Evolutionary conservation across 2,797 vertebrate genomes (phyloP), one percentile per base, ranked within the genome.

Genomic region (Sebastes diploproa): DNA sequence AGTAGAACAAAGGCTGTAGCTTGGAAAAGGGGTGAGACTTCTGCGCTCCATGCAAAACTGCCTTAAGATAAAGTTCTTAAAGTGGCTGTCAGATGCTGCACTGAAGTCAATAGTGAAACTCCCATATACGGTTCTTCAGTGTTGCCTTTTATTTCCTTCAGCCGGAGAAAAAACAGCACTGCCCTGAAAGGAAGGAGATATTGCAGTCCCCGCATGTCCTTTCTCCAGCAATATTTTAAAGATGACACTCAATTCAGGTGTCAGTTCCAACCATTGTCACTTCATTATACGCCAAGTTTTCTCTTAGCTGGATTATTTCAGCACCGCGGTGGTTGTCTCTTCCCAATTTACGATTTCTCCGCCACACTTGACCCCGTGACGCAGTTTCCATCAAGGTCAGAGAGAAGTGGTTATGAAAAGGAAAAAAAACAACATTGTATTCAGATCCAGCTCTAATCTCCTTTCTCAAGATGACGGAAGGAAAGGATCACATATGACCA

Each of bases 11-110:
- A 91, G 72, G 23, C 83, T 67, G n/a, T n/a, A 50, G 59, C 75
- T 82, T 46, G 58, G 71, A 77, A 83, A 72, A 82, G 18, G 60
- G 71, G 23, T 70, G 65, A 82, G 78, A 88, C 86, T 71, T 86
- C 66, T 78, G 77, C 22, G 30, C 77, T 85, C 74, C 62, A 86
- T 89, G 81, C 84, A 91, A 85, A 93, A 91, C 78, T 79, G 86
- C 91, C 86, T 82, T 68, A 77, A 89, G 88, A 92, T 91, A 90
- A 91, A 92, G 86, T 85, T 84, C 78, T 88, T 85, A 86, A 80
- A 87, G 85, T 80, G 82, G 71, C 80, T 91, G 84, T 82, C 83
- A 84, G 79, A 86, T 77, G 77, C 79, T 46, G 78, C 74, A 76
- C 50, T 78, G 83, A 82, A 91, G 77, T 79, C 82, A 60, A 60